Conservation (phyloP, 1,140 invertebrate species). For the Rhopalosiphum maidis region DNA sequence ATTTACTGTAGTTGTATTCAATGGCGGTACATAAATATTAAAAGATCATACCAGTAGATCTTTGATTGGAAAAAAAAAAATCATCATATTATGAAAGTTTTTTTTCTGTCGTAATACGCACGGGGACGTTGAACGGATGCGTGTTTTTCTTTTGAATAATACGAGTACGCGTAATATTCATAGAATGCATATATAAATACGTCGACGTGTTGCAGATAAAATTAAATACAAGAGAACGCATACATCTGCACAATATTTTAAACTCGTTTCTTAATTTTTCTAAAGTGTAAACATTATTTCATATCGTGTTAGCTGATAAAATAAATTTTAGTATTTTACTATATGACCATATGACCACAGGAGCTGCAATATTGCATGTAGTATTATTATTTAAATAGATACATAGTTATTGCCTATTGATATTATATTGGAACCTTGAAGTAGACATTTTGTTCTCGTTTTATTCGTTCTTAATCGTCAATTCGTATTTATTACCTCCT, state of each 20-base stretch:
- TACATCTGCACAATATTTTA: neutral
- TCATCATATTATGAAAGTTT: neutral
- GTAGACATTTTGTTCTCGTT: neutral
- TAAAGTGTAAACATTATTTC: neutral
- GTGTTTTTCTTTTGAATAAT: neutral
- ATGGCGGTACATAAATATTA: neutral
- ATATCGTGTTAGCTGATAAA: neutral
- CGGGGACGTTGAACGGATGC: neutral
- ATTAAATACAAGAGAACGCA: neutral
- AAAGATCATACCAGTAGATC: neutral
- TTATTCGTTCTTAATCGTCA: neutral
- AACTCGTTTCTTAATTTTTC: neutral
- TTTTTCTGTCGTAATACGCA: neutral
- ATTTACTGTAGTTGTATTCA: neutral
- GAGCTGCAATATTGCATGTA: neutral
- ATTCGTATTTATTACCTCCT: slow-evolving; percentile 12
- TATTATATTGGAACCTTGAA: neutral
- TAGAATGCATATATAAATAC: neutral
- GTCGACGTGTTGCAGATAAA: neutral
- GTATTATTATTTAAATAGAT: neutral
- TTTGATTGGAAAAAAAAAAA: neutral
- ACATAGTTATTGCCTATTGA: neutral
- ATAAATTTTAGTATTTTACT: neutral
- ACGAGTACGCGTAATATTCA: neutral
- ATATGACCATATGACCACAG: neutral